Base-by-base conservation (phyloP, 2,888 invertebrate species). In the Polietes domitor region DNA sequence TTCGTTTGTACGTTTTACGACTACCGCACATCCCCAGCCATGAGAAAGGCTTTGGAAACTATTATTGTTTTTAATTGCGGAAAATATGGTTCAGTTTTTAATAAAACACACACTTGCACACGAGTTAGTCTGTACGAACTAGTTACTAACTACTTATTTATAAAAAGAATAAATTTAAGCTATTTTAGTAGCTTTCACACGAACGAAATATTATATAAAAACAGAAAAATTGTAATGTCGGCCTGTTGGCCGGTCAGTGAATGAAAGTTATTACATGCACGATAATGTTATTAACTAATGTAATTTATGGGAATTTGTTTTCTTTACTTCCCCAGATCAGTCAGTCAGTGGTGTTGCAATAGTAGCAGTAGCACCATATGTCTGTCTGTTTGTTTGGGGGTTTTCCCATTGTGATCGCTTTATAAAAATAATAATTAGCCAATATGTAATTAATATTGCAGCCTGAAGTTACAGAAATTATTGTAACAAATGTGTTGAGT, bases 41-140 rank as follows among this genome's bases (percentile, higher is more conserved):
- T 9, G 12, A 43, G 21, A 15, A 7, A 68, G 41, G 37, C n/a
- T 47, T 47, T 12, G 26, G 26, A 68, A 68, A 68, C 53, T 32
- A 37, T 63, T 72, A 47, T 43, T 37, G 71, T 24, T 47, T 73
- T 63, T 43, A 71, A 80, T 77, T 83, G 83, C 83, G 83, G 83
- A 83, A 83, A 83, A 77, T 58, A 58, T 26, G 55, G 37, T 71
- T 28, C 53, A 58, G 7, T 58, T 15, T 12, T 47, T 47, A n/a
- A n/a, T n/a, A n/a, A n/a, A 47, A n/a, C 2, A 12, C 15, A 47
- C 32, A 32, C 32, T 32, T 9, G 32, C 9, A 32, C n/a, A n/a
- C n/a, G n/a, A n/a, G n/a, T n/a, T n/a, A n/a, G n/a, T 32, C 32
- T 32, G 9, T 4, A 9, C 32, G 32, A 32, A 6, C 32, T 32